Evolutionary conservation across 2,888 invertebrate species (phyloP), one percentile per base, ranked within the genome.

Genomic region (Drosophila trichaetosa): DNA sequence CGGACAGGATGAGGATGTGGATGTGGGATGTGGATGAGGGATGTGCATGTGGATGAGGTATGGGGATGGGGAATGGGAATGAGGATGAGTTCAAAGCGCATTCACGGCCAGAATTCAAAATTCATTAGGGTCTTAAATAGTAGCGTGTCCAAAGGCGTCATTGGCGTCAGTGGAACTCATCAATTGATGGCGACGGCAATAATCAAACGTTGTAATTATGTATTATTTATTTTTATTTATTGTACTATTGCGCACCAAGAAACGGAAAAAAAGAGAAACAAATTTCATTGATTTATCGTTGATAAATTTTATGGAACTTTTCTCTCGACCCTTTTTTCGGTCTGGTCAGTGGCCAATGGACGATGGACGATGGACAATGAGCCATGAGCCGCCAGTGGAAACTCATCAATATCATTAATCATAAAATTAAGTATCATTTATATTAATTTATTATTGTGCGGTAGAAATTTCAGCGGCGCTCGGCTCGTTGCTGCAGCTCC

Each of bases 371-470:
- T 16, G 36, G 42, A 24, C 46, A 24, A 46, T 46, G 52, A 52
- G 69, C 29, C 58, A 48, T 63, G 27, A 54, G 58, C 59, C 67
- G 86, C 60, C 84, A 79, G 80, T 84, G 80, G 72, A 73, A 87
- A 91, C 91, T 91, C 89, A 86, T 90, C 85, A 83, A 80, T 80
- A 76, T 77, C 87, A 91, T 90, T 88, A 90, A 90, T 92, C 90
- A 90, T 89, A 91, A 91, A 88, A 91, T 90, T 91, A 90, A 91
- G 90, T 87, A 91, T 91, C 88, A 91, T 90, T 90, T 91, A 91
- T 91, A 91, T 91, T 90, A 81, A 90, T 91, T 87, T 86, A 91
- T 91, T 91, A 91, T 76, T 80, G 80, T 82, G 84, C 86, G 80
- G 82, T 82, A 82, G 79, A 81, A 82, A 87, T 85, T 86, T 86